Evolutionary conservation across 2,888 invertebrate genomes (phyloP).

Genomic region (Nemapogon koenigi): DNA sequence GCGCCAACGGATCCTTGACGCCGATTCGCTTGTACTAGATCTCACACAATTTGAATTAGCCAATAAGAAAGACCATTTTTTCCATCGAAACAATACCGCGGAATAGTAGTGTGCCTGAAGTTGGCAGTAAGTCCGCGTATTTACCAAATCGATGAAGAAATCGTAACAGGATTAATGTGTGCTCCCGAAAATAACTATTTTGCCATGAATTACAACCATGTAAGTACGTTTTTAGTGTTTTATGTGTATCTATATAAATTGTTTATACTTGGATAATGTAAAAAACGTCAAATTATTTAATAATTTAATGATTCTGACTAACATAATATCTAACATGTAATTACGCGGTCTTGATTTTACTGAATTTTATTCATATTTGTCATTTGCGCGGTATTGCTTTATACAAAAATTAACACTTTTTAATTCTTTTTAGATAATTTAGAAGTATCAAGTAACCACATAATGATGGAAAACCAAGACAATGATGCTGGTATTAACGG

Average conservation of each 20-base stretch:
- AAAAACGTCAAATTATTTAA: slow-evolving; percentile 6
- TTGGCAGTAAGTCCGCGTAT: slow-evolving; percentile 13
- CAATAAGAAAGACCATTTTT: slow-evolving; percentile 10
- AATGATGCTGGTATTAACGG: background rate
- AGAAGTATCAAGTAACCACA: background rate
- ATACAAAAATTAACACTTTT: background rate
- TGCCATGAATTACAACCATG: slow-evolving; percentile 6
- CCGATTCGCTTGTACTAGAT: slow-evolving; percentile 6
- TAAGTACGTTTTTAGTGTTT: no score
- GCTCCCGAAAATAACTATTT: slow-evolving; percentile 10
- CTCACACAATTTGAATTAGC: no score
- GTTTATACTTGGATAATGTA: no score
- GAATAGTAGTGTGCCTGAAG: slow-evolving; percentile 11
- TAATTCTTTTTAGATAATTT: background rate
- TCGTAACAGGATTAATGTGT: background rate
- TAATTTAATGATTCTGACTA: background rate
- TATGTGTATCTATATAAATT: no score
- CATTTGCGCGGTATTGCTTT: no score
- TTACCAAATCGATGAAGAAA: slow-evolving; percentile 5
- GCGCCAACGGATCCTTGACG: slow-evolving; percentile 2
- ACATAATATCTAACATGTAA: no score
- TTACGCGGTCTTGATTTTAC: no score
- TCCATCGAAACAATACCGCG: slow-evolving; percentile 12
- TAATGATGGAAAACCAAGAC: background rate
- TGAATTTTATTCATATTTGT: no score